Evolutionary conservation across 1,140 invertebrate species (phyloP).

Genomic region (Pseudomyrmex cubaensis): DNA sequence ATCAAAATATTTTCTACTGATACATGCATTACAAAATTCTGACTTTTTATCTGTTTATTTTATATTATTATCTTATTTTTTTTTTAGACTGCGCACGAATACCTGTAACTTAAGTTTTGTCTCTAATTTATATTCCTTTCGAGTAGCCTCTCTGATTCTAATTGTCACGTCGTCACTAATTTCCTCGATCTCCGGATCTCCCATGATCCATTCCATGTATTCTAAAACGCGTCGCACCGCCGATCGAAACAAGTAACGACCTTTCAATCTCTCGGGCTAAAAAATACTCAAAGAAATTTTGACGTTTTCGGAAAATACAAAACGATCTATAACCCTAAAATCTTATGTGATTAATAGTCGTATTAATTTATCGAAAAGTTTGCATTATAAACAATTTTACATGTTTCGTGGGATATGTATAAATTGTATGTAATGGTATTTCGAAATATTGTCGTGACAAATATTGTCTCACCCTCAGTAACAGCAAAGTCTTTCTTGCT

Average conservation of each 20-base stretch:
- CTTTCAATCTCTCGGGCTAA: conserved; percentile 76
- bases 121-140: conserved; percentile 77
- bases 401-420: not conserved
- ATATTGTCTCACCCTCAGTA: conserved; percentile 38
- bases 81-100: conserved; percentile 58
- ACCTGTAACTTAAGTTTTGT: conserved; percentile 85
- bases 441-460: not conserved
- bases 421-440: not conserved
- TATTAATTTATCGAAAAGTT: not conserved
- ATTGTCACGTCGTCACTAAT: conserved; percentile 85
- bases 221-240: conserved; percentile 85
- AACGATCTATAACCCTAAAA: not conserved
- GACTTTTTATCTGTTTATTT: not conserved
- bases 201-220: conserved; percentile 86
- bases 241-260: conserved; percentile 86
- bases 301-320: too few species aligned
- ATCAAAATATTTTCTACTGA: conserved; percentile 21
- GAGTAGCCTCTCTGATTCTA: conserved; percentile 84
- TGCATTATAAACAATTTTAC: not conserved
- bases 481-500: not conserved
- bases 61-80: not conserved
- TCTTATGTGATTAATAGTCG: too few species aligned
- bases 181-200: conserved; percentile 81
- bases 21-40: not conserved
- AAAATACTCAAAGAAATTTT: not conserved